A percentile compares a stretch with the other conserved stretches of the same genome.
phyloP scores from a whole-genome alignment of 2,888 invertebrate genomes.

The Liodrosophila aerea region DNA sequence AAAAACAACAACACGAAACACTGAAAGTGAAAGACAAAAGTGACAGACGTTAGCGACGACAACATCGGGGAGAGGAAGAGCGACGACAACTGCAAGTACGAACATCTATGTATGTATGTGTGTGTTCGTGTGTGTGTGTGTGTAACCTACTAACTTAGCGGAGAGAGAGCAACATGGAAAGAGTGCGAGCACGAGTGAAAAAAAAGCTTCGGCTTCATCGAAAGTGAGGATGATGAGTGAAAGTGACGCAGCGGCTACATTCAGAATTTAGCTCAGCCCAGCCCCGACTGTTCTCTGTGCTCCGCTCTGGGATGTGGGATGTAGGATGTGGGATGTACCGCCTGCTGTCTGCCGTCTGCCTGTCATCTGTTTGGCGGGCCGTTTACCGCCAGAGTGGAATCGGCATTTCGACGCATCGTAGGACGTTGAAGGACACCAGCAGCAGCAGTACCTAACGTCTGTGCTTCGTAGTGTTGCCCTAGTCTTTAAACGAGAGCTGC shows the following conservation, averaged over 20 bases:
- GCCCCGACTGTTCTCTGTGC: conserved; percentile 7
- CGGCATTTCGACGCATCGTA: conserved; percentile 49
- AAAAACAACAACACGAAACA: background rate
- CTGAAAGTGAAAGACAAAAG: conserved; percentile 47
- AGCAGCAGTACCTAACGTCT: conserved; percentile 20
- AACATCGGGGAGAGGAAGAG: conserved; percentile 28
- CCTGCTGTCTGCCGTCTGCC: conserved; percentile 56
- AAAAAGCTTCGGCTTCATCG: conserved; percentile 43
- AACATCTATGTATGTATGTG: conserved; percentile 10
- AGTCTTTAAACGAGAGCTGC: conserved; percentile 67
- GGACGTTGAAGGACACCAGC: conserved; percentile 74
- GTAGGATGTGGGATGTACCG: conserved; percentile 39
- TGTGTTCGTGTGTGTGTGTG: conserved; percentile 11
- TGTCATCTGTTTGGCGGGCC: conserved; percentile 79
- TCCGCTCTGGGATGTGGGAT: conserved; percentile 19
- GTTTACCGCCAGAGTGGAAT: conserved; percentile 69
- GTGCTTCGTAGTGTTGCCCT: conserved; percentile 70
- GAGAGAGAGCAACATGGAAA: conserved; percentile 11
- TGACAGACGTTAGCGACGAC: conserved; percentile 39
- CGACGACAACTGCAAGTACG: conserved; percentile 42
- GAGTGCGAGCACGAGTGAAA: conserved; percentile 5
- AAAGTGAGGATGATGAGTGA: conserved; percentile 58
- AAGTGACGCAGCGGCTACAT: conserved; percentile 56
- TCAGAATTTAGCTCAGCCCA: conserved; percentile 19
- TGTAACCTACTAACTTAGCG: conserved; percentile 62